Evolutionary conservation across 2,797 vertebrate species (phyloP), one percentile per base, ranked within the genome.

Genomic region (Pyrocephalus nanus): DNA sequence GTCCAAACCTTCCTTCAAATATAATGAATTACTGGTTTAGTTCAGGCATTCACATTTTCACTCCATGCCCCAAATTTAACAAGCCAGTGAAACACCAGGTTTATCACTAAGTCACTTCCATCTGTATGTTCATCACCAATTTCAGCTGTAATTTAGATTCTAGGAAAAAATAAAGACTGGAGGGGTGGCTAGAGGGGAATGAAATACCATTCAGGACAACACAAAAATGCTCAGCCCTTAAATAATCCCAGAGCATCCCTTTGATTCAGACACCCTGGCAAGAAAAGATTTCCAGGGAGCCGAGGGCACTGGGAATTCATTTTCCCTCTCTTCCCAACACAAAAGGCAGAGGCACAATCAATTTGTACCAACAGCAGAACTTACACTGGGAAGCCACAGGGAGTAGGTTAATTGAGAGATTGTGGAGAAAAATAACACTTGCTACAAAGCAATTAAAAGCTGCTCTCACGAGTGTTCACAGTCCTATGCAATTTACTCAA

Each of bases 371-470:
- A 65, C 25, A 79, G 67, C 90, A 95, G 77, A 91, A 86, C 23
- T 60, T 92, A 67, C 10, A 45, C 26, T 23, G 40, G 55, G 48
- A 90, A 91, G 64, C 88, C 92, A 76, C 47, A 57, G 76, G 93
- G 92, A 96, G 40, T 6, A 92, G 77, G 51, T 84, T 95, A 92
- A 94, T 79, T 90, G 93, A 81, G 48, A 91, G 92, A 92, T 27
- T 78, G 66, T 11, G 15, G 90, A 77, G 83, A 87, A 94, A 94
- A 92, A 58, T 77, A 96, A 84, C 53, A 34, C 77, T 92, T 85
- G 70, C 57, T 90, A 79, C 47, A 61, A 75, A 82, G 77, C 90
- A 95, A 96, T 94, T 95, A 96, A 94, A 95, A 93, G 71, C 67
- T 8, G 6, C 47, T 79, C 91, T 90, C 88, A 16, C 0, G 3